Evolutionary conservation across 2,113 vertebrate genomes (phyloP).

Genomic region (Chiloscyllium plagiosum): DNA sequence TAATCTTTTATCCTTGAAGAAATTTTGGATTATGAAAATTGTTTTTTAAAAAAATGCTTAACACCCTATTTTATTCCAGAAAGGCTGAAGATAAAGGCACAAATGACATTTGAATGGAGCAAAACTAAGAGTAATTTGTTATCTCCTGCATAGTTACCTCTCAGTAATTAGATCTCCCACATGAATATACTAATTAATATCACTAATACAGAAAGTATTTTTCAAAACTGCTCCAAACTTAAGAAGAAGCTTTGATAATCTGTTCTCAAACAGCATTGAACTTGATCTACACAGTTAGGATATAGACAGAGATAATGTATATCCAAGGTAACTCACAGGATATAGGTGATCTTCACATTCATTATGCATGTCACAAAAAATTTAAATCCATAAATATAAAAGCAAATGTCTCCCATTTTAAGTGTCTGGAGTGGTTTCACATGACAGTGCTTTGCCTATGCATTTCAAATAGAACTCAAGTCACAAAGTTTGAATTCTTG

Average conservation of each 20-base stretch:
- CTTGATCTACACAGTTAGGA: neutral
- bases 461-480: neutral
- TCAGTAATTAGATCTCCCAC: neutral
- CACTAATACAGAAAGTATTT: neutral
- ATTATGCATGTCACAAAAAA: neutral
- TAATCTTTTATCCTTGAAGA: neutral
- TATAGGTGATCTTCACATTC: neutral
- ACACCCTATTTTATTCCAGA: neutral
- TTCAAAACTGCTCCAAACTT: neutral
- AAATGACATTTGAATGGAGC: neutral
- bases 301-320: neutral
- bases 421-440: neutral
- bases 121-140: neutral
- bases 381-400: neutral
- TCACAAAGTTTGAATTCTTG: constrained; percentile 12
- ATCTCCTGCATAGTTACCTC: neutral
- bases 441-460: neutral
- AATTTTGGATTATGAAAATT: neutral
- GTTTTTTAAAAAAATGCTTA: neutral
- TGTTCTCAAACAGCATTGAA: neutral
- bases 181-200: neutral
- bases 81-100: neutral
- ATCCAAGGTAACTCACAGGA: neutral
- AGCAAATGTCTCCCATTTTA: neutral
- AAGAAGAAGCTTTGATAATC: neutral